Percentiles rank a stretch among this genome's conserved stretches.
These are phyloP conservation scores for Sandelia bainsii DNA, from an alignment of 2,797 vertebrate species.

Conservation along the genomic window DNA sequence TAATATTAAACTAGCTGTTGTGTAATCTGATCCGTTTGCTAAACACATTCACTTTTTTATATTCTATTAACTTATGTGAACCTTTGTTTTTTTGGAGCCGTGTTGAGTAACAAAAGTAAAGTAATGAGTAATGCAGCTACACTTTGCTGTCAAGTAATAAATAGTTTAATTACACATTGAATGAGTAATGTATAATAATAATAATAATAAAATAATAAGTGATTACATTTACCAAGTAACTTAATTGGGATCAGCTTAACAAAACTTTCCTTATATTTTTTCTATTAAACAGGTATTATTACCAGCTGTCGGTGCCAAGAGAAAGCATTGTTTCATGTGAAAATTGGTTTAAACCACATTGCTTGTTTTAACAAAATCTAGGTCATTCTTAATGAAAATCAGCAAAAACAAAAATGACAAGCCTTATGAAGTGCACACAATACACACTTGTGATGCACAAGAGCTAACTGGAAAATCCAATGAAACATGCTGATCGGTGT, in stretches of 20 bases:
- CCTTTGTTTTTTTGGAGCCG: neutral
- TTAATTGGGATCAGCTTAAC: too few relatives aligned
- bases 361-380: neutral
- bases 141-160: too few relatives aligned
- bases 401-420: neutral
- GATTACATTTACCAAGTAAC: too few relatives aligned
- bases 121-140: neutral
- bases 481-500: slow-evolving; percentile 34
- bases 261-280: too few relatives aligned
- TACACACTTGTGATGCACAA: slow-evolving; percentile 10
- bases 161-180: too few relatives aligned
- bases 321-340: neutral
- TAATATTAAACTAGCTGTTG: too few relatives aligned
- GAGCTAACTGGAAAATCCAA: neutral
- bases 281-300: too few relatives aligned
- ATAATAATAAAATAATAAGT: too few relatives aligned
- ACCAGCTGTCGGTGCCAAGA: slow-evolving; percentile 1
- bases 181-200: neutral
- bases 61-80: too few relatives aligned
- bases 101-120: neutral
- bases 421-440: neutral
- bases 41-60: too few relatives aligned
- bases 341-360: too few relatives aligned
- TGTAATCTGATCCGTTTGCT: too few relatives aligned
- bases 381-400: neutral